Evolutionary conservation across 2,113 vertebrate genomes (phyloP).

Genomic region (Entosphenus tridentatus): DNA sequence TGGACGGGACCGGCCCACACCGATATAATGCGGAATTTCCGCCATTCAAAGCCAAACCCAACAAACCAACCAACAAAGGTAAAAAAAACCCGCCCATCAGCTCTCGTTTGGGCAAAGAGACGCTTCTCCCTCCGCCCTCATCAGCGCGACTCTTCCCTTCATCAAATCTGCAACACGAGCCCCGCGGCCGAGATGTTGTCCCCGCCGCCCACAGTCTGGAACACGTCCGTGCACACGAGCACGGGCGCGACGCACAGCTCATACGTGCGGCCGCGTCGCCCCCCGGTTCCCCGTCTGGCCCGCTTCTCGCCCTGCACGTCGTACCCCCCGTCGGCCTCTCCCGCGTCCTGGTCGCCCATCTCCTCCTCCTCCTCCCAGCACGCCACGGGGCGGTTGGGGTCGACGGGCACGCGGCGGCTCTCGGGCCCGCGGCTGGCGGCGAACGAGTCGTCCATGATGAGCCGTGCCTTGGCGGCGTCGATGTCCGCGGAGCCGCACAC

Average conservation of each 20-base stretch:
- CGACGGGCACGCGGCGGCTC: slow-evolving; percentile 32
- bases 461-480: slow-evolving; percentile 35
- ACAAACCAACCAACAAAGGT: too few species aligned
- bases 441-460: slow-evolving; percentile 51
- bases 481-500: slow-evolving; percentile 40
- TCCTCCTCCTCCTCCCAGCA: slow-evolving; percentile 35
- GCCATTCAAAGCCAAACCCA: too few species aligned
- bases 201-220: slow-evolving; percentile 44
- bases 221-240: slow-evolving; percentile 45
- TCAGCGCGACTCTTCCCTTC: neutral
- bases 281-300: too few species aligned
- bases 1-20: too few species aligned
- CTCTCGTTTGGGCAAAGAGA: too few species aligned
- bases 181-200: slow-evolving; percentile 48
- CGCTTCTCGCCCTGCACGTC: too few species aligned
- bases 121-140: too few species aligned
- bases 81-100: too few species aligned
- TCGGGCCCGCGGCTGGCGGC: slow-evolving; percentile 30
- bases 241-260: slow-evolving; percentile 45
- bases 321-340: too few species aligned
- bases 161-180: slow-evolving; percentile 39
- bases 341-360: neutral
- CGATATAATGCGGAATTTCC: too few species aligned
- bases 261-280: slow-evolving; percentile 13
- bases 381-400: slow-evolving; percentile 32